Evolutionary conservation across 2,113 vertebrate genomes (phyloP), one percentile per base, ranked within the genome.

Genomic region (Lepus timidus): DNA sequence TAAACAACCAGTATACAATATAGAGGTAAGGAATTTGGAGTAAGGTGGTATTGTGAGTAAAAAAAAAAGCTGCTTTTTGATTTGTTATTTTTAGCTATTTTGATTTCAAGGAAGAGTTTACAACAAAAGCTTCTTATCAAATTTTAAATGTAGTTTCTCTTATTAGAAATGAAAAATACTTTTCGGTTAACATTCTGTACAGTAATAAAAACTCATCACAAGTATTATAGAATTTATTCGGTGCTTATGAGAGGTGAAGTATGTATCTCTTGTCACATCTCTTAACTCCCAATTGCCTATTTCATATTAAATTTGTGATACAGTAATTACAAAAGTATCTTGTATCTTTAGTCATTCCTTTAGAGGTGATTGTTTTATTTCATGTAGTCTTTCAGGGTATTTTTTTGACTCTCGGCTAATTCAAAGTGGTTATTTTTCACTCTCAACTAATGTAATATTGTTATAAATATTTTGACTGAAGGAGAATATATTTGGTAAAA

Each of bases 21-120:
- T 73, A 51, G 83, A 98, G 98, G 98, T 98, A 98, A 98, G 98
- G 23, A 64, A 20, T 73, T 65, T 81, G 2, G 36, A 27, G 65
- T 55, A 84, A 25, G 64, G 0, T 3, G 0, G 19, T 33, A 10
- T 78, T 12, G 4, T 23, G 13, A n/a, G 0, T 10, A n/a, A 55
- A 94, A 88, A 36, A 12, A 52, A 87, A 58, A 58, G 55, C 55
- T 58, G 3, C 22, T 75, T 44, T 85, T 12, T n/a, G 9, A 81
- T 93, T 78, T 74, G 23, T 86, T 81, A 67, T 22, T 91, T 85
- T 88, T 91, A 85, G 49, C 81, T 52, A 64, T 84, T 86, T 93
- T 97, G 12, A 86, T 76, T 44, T 91, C 79, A 93, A 84, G 27
- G n/a, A 85, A 65, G 8, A 75, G 6, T 55, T 91, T 3, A 80